These are phyloP conservation scores for Ammodytes dubius DNA, from an alignment of 2,113 vertebrate genomes.

Conservation along the genomic window DNA sequence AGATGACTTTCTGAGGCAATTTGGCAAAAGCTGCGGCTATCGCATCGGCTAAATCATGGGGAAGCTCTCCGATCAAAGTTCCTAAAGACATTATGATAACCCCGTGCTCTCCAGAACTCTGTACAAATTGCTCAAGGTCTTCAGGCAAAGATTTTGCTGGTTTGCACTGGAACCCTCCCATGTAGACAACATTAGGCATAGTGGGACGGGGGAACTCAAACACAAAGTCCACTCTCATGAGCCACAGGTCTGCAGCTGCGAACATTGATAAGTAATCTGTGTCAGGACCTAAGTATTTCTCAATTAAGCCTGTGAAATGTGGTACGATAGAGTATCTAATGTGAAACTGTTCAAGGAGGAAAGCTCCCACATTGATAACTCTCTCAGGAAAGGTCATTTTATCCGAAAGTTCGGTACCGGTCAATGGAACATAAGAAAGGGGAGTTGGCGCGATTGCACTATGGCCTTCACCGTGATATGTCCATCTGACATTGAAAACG, in stretches of 20 bases:
- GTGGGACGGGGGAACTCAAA: slow-evolving; percentile 84
- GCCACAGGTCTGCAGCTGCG: slow-evolving; percentile 82
- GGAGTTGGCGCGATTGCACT: slow-evolving; percentile 76
- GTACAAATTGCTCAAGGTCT: slow-evolving; percentile 80
- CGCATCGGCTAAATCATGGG: slow-evolving; percentile 66
- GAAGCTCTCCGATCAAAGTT: slow-evolving; percentile 75
- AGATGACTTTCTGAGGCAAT: slow-evolving; percentile 83
- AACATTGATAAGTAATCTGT: slow-evolving; percentile 71
- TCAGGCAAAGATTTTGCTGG: slow-evolving; percentile 72
- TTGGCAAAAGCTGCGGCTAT: slow-evolving; percentile 80
- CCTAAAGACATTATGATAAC: slow-evolving; percentile 84
- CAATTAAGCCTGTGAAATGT: slow-evolving; percentile 55
- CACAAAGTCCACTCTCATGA: slow-evolving; percentile 85
- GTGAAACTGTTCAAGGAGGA: background rate
- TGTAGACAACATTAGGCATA: slow-evolving; percentile 84
- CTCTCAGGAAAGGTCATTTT: slow-evolving; percentile 78
- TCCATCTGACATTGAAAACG: slow-evolving; percentile 76
- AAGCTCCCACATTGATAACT: slow-evolving; percentile 61
- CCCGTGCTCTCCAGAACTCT: slow-evolving; percentile 82
- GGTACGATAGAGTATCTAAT: slow-evolving; percentile 47
- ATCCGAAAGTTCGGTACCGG: slow-evolving; percentile 69
- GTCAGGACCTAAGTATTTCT: slow-evolving; percentile 71
- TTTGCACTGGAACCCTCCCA: slow-evolving; percentile 84
- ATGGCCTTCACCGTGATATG: slow-evolving; percentile 73
- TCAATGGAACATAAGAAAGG: slow-evolving; percentile 78